Evolutionary conservation across 2,797 vertebrate species (phyloP), one percentile per base, ranked within the genome.

Genomic region (Gallinago nigripennis): DNA sequence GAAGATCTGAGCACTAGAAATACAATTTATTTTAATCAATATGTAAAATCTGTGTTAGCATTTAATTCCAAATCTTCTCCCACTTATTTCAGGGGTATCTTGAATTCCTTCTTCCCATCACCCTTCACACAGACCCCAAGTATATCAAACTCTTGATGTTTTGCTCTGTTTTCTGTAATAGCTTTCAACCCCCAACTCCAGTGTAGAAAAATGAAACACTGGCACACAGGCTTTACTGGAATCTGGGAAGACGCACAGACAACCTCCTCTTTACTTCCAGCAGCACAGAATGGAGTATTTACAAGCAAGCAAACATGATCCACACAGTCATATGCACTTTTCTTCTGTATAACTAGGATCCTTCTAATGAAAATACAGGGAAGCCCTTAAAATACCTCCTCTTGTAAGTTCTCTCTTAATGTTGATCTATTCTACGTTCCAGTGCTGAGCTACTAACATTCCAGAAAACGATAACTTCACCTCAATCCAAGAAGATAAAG

Each of bases 11-110:
- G 30, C 17, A 54, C 17, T 23, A 79, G 8, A 88, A 92, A 72
- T 20, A 66, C 0, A 0, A 37, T 39, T 82, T 46, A 4, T 8
- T 63, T 89, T 28, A 80, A 60, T 0, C 3, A 0, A 18, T 43
- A 60, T 4, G 10, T 10, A 70, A 85, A 37, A 54, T 25, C 20
- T 31, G 2, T 37, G 5, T n/a, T 21, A 77, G 5, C 2, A 39
- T 64, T 57, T 64, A 56, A 71, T 43, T 75, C 8, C 50, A 95
- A 94, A 61, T 61, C 2, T 9, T 57, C 33, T 88, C 30, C 30
- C 0, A 1, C 3, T 35, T 79, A n/a, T 63, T 73, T 90, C 21
- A 41, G 8, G 8, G 16, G 2, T 35, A 50, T 63, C 28, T 61
- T 3, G 2, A 85, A 23, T 12, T 43, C 14, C 16, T 56, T 57